These are phyloP conservation scores for Gephyroberyx darwinii DNA, from an alignment of 2,797 vertebrate genomes.

Conservation along the genomic window DNA sequence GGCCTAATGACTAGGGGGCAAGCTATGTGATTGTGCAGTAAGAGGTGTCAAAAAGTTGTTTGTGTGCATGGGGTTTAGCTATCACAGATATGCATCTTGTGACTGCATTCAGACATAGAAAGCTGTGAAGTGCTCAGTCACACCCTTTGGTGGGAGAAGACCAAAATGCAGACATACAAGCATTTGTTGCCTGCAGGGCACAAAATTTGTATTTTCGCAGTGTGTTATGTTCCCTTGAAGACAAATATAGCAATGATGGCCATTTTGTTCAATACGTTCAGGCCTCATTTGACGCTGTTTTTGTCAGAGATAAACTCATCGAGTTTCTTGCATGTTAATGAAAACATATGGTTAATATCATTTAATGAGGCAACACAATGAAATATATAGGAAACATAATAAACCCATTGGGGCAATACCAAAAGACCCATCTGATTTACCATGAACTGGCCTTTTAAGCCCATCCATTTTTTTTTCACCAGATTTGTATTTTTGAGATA, in stretches of 20 bases:
- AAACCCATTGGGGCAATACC: no score
- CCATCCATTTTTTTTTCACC: no score
- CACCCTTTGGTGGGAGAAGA: constrained; percentile 52
- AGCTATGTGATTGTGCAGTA: constrained; percentile 27
- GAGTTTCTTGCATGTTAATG: no score
- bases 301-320: neutral
- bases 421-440: no score
- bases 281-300: neutral
- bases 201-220: constrained; percentile 37
- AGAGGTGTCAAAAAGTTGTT: constrained; percentile 54
- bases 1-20: constrained; percentile 26
- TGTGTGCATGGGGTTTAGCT: constrained; percentile 19
- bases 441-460: no score
- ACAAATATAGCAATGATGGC: neutral
- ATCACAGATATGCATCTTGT: constrained; percentile 61
- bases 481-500: no score
- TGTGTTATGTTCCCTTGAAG: neutral
- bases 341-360: no score
- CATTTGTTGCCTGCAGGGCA: constrained; percentile 16
- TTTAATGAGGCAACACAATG: no score
- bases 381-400: no score
- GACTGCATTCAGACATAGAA: constrained; percentile 48
- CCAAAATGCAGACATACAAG: constrained; percentile 22
- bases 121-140: constrained; percentile 66
- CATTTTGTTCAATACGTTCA: constrained; percentile 8